Evolutionary conservation across 2,888 invertebrate species (phyloP), one percentile per base, ranked within the genome.

Genomic region (Ecliptopera silaceata): DNA sequence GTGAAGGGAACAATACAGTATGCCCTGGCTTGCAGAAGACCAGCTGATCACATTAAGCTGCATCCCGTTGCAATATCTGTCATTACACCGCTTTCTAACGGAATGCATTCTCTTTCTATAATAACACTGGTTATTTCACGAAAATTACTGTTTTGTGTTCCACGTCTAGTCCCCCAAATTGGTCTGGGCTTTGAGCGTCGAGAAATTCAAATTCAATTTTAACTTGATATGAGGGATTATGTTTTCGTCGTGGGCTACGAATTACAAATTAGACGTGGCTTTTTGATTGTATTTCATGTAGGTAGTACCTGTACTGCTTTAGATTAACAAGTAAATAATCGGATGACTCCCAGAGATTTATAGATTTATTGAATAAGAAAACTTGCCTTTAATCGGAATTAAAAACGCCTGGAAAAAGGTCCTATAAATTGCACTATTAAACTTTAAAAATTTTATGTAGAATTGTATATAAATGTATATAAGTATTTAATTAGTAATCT

Each of bases 31-130:
- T 6, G 32, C 6, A 36, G 15, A 15, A 8, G 31, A 41, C 46
- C 46, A 54, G 54, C 58, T 59, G 3, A 4, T 36, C n/a, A 3
- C 11, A n/a, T 49, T 64, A 44, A 62, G 59, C 69, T 67, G 61
- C 61, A 57, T 61, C 57, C 61, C 44, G 62, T 22, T 59, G 59
- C 59, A 59, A 50, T 59, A 54, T 57, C 71, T 65, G 66, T 68
- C 65, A 72, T 77, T 75, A 75, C 64, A 41, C 42, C 42, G 61
- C 73, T 75, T 76, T 79, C 75, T 77, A 78, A 76, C 74, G 71
- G 77, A 54, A 66, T 61, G 63, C 61, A 67, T 56, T 71, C 67
- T 69, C 64, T 70, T 66, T 70, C 67, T 64, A 61, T 76, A 78
- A 77, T 74, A 66, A 73, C 67, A 68, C 69, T 64, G 54, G 67